Evolutionary conservation across 2,888 invertebrate genomes (phyloP).

Genomic region (Myathropa florea): DNA sequence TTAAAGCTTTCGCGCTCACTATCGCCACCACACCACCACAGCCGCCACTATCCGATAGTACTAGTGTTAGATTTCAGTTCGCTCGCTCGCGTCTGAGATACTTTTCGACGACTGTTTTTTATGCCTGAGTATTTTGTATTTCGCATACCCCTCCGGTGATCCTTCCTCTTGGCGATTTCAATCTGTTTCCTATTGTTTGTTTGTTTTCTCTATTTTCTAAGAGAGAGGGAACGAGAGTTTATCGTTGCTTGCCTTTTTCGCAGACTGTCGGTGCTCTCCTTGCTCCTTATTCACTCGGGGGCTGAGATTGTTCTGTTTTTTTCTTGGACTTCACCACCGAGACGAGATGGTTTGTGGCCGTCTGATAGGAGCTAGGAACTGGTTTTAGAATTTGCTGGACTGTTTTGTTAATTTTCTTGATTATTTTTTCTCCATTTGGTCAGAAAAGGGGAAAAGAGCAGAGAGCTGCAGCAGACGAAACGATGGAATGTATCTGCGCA

Average conservation of each 20-base stretch:
- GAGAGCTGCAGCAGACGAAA: conserved; percentile 39
- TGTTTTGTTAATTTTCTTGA: too few relatives aligned
- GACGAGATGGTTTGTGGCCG: conserved; percentile 27
- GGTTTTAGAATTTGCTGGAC: conserved; percentile 24
- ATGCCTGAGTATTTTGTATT: not conserved
- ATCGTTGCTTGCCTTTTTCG: not conserved
- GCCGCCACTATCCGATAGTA: not conserved
- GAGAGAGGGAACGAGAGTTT: not conserved
- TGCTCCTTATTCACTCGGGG: conserved; percentile 5
- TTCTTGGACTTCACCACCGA: not conserved
- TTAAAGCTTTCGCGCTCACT: conserved; percentile 30
- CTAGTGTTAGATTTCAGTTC: conserved; percentile 34
- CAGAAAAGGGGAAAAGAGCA: conserved; percentile 18
- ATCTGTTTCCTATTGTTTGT: conserved; percentile 63
- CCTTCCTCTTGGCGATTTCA: conserved; percentile 38
- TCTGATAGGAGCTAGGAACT: conserved; percentile 58
- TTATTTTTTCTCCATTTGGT: not conserved
- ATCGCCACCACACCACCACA: conserved; percentile 6
- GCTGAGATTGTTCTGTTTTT: conserved; percentile 3
- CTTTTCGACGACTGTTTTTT: conserved; percentile 3
- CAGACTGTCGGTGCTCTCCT: not conserved
- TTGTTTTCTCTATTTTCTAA: conserved; percentile 60
- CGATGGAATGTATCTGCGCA: conserved; percentile 62
- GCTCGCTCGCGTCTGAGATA: conserved; percentile 43
- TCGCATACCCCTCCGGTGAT: conserved; percentile 15